These are phyloP conservation scores for Cheilinus undulatus DNA, from an alignment of 2,113 vertebrate genomes.

Conservation along the genomic window DNA sequence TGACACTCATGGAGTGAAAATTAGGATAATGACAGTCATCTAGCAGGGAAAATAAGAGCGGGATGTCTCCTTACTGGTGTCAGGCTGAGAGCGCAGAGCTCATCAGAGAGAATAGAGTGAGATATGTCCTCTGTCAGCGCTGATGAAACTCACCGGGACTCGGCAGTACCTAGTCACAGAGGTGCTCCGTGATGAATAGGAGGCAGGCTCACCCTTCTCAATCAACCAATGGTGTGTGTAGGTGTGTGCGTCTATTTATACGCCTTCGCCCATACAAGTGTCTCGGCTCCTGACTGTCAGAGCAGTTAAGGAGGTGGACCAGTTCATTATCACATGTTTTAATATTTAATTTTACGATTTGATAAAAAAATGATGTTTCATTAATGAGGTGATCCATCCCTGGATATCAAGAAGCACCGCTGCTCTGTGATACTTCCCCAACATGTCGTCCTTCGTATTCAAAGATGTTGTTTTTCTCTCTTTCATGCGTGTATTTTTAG, in stretches of 20 bases:
- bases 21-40: slow-evolving; percentile 64
- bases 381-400: slow-evolving; percentile 79
- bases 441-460: slow-evolving; percentile 4
- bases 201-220: slow-evolving; percentile 33
- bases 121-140: slow-evolving; percentile 57
- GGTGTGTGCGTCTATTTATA: slow-evolving; percentile 21
- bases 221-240: slow-evolving; percentile 43
- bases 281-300: slow-evolving; percentile 38
- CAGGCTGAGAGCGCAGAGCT: slow-evolving; percentile 44
- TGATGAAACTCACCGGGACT: slow-evolving; percentile 57
- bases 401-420: slow-evolving; percentile 45
- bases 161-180: slow-evolving; percentile 46
- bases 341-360: slow-evolving; percentile 82
- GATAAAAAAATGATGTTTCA: slow-evolving; percentile 77
- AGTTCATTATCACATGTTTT: slow-evolving; percentile 77
- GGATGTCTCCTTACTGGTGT: slow-evolving; percentile 44
- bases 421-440: slow-evolving; percentile 10
- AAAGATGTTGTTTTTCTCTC: slow-evolving; percentile 8
- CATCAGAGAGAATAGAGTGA: slow-evolving; percentile 58
- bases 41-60: slow-evolving; percentile 52
- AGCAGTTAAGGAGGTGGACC: slow-evolving; percentile 50
- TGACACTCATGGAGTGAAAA: slow-evolving; percentile 46
- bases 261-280: slow-evolving; percentile 17
- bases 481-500: slow-evolving; percentile 43
- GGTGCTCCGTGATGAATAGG: slow-evolving; percentile 55